Evolutionary conservation across 2,797 vertebrate species (phyloP), one percentile per base, ranked within the genome.

Genomic region (Myoxocephalus aenaeus): DNA sequence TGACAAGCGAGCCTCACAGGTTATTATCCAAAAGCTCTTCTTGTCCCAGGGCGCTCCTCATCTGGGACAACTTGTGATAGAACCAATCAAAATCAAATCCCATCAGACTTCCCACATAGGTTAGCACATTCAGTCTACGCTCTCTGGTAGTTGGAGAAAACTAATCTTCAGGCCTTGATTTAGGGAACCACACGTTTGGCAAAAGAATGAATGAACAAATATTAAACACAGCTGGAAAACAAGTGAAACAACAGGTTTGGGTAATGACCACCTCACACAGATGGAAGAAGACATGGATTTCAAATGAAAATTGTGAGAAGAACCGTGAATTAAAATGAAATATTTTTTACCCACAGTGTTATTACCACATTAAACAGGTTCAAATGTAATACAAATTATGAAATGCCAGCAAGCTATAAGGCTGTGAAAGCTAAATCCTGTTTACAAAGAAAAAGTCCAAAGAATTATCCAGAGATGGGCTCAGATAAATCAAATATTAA

Each of bases 381-480:
- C 65, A 85, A 87, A 92, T 73, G 82, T 88, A 90, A 89, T 85
- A 90, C 88, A 93, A 92, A 94, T 92, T 88, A 95, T 93, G 92
- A 72, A 92, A 95, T 94, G 93, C 88, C 92, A 94, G 94, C 93
- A 95, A 94, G 92, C 93, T 94, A 84, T 90, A 90, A 91, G 84
- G 83, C 69, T 94, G 92, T 93, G 92, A 93, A 94, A 95, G 93
- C 82, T 75, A 92, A 95, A 95, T 95, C 94, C 94, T 94, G 95
- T 95, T 96, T 92, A 86, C 6, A 46, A 83, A 75, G 54, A 73
- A 51, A 70, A 48, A 14, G 51, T 79, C 27, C 12, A 54, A 64
- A 70, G 5, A 64, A 46, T 69, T n/a, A 56, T 13, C 13, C 20
- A 65, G 3, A 65, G 18, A 56, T 64, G 34, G 12, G 10, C 73